Evolutionary conservation across 2,113 vertebrate genomes (phyloP).

Genomic region (Sorex araneus): DNA sequence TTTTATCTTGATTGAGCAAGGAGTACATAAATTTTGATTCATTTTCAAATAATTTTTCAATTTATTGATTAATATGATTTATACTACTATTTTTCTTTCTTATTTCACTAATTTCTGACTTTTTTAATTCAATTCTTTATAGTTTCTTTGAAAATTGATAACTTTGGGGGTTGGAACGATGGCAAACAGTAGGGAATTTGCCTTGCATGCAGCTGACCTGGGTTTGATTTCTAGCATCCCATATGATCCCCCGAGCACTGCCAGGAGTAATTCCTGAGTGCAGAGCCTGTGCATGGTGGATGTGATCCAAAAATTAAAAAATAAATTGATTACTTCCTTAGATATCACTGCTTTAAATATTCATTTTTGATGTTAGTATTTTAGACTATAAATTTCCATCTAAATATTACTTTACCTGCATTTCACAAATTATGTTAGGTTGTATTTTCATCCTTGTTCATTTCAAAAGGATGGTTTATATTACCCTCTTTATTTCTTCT

Average conservation of each 20-base stretch:
- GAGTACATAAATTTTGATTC: slow-evolving; percentile 16
- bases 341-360: not conserved
- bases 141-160: not conserved
- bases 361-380: not conserved
- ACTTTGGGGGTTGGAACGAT: not conserved
- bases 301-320: not conserved
- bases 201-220: too few relatives aligned
- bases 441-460: not conserved
- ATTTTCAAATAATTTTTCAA: not conserved
- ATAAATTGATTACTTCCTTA: not conserved
- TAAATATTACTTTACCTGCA: slow-evolving; percentile 1
- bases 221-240: too few relatives aligned
- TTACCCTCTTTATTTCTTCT: not conserved
- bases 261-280: too few relatives aligned
- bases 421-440: slow-evolving; percentile 5
- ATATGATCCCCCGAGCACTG: too few relatives aligned
- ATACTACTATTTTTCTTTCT: not conserved
- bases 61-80: too few relatives aligned
- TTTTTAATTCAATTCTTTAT: not conserved
- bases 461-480: not conserved
- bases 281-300: too few relatives aligned
- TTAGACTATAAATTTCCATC: not conserved
- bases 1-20: slow-evolving; percentile 4
- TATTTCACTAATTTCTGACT: not conserved
- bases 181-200: too few relatives aligned